Percentiles rank a stretch among this genome's conserved stretches.
These are phyloP conservation scores for Himalopsyche anomala DNA, from an alignment of 2,888 invertebrate genomes.

Conservation along the genomic window DNA sequence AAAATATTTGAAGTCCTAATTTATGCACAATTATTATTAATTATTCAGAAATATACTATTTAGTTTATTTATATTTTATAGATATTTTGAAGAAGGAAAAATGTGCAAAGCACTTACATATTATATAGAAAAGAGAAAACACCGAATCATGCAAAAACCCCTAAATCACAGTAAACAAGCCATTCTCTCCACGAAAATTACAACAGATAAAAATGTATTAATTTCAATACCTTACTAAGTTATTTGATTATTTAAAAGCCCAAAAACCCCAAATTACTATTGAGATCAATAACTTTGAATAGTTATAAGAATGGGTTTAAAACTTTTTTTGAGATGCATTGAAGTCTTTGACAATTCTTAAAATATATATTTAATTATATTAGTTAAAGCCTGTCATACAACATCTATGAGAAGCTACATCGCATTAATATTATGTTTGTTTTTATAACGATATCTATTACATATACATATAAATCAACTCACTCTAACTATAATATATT, in stretches of 20 bases:
- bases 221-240: conserved; percentile 42
- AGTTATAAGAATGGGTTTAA: conserved; percentile 31
- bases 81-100: conserved; percentile 1
- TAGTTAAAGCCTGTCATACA: conserved; percentile 35
- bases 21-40: too few relatives aligned
- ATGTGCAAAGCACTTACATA: conserved; percentile 31
- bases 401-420: conserved; percentile 29
- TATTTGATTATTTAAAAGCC: conserved; percentile 34
- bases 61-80: too few relatives aligned
- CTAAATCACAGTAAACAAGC: conserved; percentile 40
- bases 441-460: conserved; percentile 37
- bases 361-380: conserved; percentile 17
- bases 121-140: conserved; percentile 36
- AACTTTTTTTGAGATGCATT: conserved; percentile 32
- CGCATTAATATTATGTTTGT: conserved; percentile 32
- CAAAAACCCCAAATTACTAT: conserved; percentile 37
- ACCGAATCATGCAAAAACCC: conserved; percentile 43
- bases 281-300: neutral
- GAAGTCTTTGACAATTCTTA: neutral
- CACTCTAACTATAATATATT: conserved; percentile 41
- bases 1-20: too few relatives aligned
- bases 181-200: conserved; percentile 37
- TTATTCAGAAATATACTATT: too few relatives aligned
- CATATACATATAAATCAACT: conserved; percentile 35
- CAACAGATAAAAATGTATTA: conserved; percentile 41